A percentile compares a stretch with the other conserved stretches of the same genome.
Evolutionary conservation across 2,113 vertebrate species (phyloP).

Genomic region (Nycticorax nycticorax): DNA sequence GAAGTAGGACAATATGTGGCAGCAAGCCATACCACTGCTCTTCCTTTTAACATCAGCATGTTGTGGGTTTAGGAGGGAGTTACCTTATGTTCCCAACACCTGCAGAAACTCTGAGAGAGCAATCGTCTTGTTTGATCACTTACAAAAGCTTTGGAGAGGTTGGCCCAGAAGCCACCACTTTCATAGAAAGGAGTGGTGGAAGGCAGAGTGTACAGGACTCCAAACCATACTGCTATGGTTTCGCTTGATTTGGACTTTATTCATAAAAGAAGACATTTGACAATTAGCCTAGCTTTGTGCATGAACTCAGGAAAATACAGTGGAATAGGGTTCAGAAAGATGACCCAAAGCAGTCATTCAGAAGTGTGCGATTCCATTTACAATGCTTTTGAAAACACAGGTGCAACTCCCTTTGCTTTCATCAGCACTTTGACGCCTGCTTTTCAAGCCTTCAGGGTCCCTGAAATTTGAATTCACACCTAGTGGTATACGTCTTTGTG

Average conservation of each 20-base stretch:
- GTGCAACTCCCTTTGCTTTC: neutral
- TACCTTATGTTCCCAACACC: neutral
- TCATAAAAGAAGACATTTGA: neutral
- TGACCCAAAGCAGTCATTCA: neutral
- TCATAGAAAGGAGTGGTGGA: neutral
- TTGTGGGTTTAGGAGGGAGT: neutral
- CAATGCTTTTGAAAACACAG: neutral
- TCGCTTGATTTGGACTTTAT: neutral
- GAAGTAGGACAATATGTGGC: neutral
- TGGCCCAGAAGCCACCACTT: neutral
- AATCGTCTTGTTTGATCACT: neutral
- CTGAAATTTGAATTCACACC: neutral
- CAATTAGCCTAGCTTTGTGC: neutral
- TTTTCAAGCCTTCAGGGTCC: neutral
- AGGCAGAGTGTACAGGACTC: neutral
- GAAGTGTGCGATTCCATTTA: neutral
- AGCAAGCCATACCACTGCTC: neutral
- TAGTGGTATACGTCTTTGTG: neutral
- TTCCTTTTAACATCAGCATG: neutral
- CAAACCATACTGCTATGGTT: neutral
- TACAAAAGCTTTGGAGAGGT: neutral
- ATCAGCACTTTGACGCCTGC: neutral
- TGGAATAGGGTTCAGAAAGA: neutral
- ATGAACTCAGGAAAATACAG: neutral
- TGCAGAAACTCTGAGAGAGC: neutral